phyloP scores from a whole-genome alignment of 2,888 invertebrate species.

The Drosophila nr. perissopoda region DNA sequence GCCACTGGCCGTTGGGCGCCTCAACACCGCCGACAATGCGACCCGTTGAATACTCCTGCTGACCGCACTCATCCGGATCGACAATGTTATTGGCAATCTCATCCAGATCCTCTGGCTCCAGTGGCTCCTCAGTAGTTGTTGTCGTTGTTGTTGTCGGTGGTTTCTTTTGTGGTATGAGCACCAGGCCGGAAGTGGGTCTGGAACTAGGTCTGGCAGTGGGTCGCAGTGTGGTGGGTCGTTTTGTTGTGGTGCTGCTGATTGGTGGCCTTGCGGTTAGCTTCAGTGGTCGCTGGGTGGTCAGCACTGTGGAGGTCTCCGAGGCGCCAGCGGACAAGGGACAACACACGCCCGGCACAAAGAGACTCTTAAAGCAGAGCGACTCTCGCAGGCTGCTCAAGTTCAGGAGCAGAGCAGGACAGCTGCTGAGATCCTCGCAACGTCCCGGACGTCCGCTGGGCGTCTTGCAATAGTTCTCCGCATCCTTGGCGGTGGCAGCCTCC shows the following conservation, averaged over 20 bases:
- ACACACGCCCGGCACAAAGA: conserved; percentile 96
- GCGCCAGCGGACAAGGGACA: conserved; percentile 87
- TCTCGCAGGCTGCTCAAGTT: conserved; percentile 93
- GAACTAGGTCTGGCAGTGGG: conserved; percentile 69
- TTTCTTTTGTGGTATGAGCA: conserved; percentile 83
- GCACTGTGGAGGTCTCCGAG: conserved; percentile 73
- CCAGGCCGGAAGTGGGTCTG: conserved; percentile 74
- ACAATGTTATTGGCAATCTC: conserved; percentile 77
- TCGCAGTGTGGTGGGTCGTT: conserved; percentile 73
- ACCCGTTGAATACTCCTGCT: conserved; percentile 92
- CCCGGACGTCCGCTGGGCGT: conserved; percentile 93
- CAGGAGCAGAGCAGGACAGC: conserved; percentile 93
- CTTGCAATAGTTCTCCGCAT: conserved; percentile 89
- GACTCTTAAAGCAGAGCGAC: conserved; percentile 95
- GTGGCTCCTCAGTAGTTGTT: conserved; percentile 85
- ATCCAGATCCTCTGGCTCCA: conserved; percentile 76
- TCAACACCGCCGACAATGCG: conserved; percentile 96
- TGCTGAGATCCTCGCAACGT: conserved; percentile 94
- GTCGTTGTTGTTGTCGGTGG: conserved; percentile 86
- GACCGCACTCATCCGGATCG: conserved; percentile 89
- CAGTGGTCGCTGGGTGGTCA: conserved; percentile 82
- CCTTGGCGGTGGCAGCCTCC: conserved; percentile 85
- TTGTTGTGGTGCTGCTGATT: conserved; percentile 78
- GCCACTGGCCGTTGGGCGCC: conserved; percentile 94
- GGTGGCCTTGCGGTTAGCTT: conserved; percentile 79